phyloP scores from a whole-genome alignment of 2,797 vertebrate species.

The Peromyscus eremicus region DNA sequence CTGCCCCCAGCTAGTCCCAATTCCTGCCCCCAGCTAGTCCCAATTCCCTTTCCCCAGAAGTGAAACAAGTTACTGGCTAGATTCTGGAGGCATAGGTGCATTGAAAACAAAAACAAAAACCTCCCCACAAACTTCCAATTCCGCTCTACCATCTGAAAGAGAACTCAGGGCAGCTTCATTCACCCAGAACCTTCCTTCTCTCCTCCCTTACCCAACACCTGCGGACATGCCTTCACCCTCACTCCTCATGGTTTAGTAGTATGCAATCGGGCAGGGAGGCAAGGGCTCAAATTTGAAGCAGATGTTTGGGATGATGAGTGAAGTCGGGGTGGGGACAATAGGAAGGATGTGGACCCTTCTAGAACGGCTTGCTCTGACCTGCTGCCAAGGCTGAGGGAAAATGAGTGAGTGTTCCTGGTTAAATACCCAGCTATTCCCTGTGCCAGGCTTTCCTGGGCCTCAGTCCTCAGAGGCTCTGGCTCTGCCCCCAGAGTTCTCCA shows the following conservation, averaged over 20 bases:
- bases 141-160: background rate
- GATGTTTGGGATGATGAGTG: constrained; percentile 74
- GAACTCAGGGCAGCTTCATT: constrained; percentile 8
- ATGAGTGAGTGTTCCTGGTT: constrained; percentile 76
- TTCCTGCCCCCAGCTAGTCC: too few species aligned
- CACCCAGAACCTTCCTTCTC: background rate
- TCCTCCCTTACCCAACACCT: background rate
- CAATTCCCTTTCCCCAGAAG: background rate
- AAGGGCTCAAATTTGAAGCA: constrained; percentile 76
- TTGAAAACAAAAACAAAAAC: background rate
- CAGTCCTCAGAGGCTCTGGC: constrained; percentile 71
- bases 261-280: constrained; percentile 55
- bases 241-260: constrained; percentile 32
- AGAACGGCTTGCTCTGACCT: constrained; percentile 75
- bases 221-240: background rate
- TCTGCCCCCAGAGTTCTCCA: constrained; percentile 69
- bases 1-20: too few species aligned
- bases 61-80: constrained; percentile 24
- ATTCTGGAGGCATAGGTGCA: background rate
- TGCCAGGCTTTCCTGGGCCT: constrained; percentile 79
- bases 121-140: background rate
- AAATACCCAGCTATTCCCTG: constrained; percentile 65
- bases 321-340: constrained; percentile 77
- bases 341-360: constrained; percentile 78
- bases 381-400: constrained; percentile 79